Percentiles rank a stretch among this genome's conserved stretches.
Evolutionary conservation across 2,888 invertebrate genomes (phyloP).

Genomic region (Ferrisia virgata): DNA sequence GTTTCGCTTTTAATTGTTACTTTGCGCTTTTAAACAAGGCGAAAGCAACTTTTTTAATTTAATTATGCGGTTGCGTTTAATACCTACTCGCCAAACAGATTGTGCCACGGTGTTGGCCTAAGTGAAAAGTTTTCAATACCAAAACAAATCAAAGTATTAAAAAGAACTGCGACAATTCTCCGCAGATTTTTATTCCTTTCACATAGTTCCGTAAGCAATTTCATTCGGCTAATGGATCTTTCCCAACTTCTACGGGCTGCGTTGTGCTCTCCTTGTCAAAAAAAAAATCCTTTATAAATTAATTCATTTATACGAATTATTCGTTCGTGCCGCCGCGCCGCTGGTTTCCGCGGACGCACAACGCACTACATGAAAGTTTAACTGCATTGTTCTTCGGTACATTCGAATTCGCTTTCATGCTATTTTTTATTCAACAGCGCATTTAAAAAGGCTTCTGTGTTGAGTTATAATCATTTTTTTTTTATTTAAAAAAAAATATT

Average conservation of each 20-base stretch:
- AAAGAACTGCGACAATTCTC: background rate
- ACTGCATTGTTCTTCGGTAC: background rate
- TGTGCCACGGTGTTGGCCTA: background rate
- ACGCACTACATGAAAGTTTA: background rate
- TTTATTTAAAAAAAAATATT: background rate
- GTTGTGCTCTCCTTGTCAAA: background rate
- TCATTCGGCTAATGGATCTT: slow-evolving; percentile 27
- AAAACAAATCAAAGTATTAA: slow-evolving; percentile 28
- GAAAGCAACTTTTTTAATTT: background rate
- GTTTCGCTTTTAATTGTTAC: background rate
- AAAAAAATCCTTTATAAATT: background rate
- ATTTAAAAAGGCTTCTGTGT: background rate
- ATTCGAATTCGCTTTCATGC: background rate
- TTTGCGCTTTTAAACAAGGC: background rate
- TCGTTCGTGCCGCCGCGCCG: background rate
- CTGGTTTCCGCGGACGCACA: background rate
- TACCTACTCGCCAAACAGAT: background rate
- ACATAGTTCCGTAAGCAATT: slow-evolving; percentile 15
- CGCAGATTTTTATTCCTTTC: slow-evolving; percentile 21
- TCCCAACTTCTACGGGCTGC: background rate
- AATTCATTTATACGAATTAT: slow-evolving; percentile 1
- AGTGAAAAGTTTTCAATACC: slow-evolving; percentile 19
- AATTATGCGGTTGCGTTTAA: background rate
- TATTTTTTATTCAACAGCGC: background rate
- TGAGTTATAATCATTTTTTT: background rate